phyloP scores from a whole-genome alignment of 2,888 invertebrate genomes.

The Formica aserva region DNA sequence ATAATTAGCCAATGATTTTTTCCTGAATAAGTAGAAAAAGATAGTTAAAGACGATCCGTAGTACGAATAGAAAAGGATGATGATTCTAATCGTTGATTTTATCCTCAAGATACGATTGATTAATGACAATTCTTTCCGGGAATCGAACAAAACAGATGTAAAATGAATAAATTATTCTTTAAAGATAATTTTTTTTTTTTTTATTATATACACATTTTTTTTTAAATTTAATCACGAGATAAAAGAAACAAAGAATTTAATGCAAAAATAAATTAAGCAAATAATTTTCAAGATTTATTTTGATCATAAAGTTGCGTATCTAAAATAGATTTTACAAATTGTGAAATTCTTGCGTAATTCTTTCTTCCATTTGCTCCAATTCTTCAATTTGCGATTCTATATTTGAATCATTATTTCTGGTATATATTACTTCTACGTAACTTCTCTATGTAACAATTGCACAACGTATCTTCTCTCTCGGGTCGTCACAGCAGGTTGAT shows the following conservation, averaged over 20 bases:
- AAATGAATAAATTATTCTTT: not conserved
- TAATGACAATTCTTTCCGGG: not conserved
- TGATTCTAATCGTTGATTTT: not conserved
- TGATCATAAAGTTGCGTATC: not conserved
- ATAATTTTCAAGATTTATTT: not conserved
- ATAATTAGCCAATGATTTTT: not conserved
- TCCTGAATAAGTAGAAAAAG: not conserved
- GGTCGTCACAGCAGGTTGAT: conserved; percentile 40
- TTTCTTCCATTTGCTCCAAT: conserved; percentile 4
- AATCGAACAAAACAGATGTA: not conserved
- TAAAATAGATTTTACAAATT: conserved; percentile 16
- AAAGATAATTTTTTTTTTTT: not conserved
- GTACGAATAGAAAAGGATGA: not conserved
- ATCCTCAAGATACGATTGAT: not conserved
- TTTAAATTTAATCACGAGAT: not conserved
- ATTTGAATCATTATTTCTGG: conserved; percentile 3
- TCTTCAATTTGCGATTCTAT: conserved; percentile 31
- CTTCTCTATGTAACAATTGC: not conserved
- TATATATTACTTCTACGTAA: not conserved
- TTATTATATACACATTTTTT: not conserved
- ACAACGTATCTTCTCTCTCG: conserved; percentile 15
- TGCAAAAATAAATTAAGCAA: not conserved
- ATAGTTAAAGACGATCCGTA: not conserved
- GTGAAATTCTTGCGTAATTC: conserved; percentile 5
- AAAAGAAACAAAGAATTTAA: not conserved